Percentiles rank a stretch among this genome's conserved stretches.
Conservation (phyloP, 2,797 vertebrate genomes). For the Synanceia verrucosa region DNA sequence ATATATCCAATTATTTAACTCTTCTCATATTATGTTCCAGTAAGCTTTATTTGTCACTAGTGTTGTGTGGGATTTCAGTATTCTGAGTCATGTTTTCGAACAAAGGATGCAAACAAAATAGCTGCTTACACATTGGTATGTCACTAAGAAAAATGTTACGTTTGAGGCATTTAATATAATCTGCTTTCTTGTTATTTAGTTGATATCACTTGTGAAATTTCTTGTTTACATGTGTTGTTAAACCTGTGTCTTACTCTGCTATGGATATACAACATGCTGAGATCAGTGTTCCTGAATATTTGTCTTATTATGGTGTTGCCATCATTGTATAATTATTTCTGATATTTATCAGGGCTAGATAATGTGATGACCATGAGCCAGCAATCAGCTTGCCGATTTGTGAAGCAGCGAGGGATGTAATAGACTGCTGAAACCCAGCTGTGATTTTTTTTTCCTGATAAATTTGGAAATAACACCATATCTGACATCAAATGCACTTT, state of each 20-base stretch:
- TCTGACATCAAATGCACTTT: constrained; percentile 75
- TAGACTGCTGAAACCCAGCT: constrained; percentile 12
- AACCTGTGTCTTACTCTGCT: constrained; percentile 62
- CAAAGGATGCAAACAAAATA: constrained; percentile 52
- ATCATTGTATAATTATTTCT: constrained; percentile 71
- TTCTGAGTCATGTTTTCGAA: constrained; percentile 47
- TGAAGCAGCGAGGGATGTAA: constrained; percentile 22
- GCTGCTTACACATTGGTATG: constrained; percentile 51
- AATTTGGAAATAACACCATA: constrained; percentile 61
- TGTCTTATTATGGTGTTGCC: constrained; percentile 72
- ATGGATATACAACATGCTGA: constrained; percentile 55
- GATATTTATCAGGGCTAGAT: constrained; percentile 59
- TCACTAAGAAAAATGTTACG: constrained; percentile 24
- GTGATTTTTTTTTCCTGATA: constrained; percentile 17
- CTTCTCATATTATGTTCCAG: constrained; percentile 44
- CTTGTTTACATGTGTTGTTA: constrained; percentile 60
- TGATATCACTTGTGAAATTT: constrained; percentile 52
- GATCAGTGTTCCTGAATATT: constrained; percentile 60
- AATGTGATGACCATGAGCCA: constrained; percentile 20
- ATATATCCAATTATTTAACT: constrained; percentile 30
- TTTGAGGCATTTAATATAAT: constrained; percentile 37
- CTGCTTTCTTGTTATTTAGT: constrained; percentile 42
- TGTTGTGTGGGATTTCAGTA: constrained; percentile 51
- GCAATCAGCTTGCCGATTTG: constrained; percentile 20
- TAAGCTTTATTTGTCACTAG: constrained; percentile 53